Percentiles rank a stretch among this genome's conserved stretches.
phyloP scores from a whole-genome alignment of 2,888 invertebrate species.

The Oegoconia quadripuncta region DNA sequence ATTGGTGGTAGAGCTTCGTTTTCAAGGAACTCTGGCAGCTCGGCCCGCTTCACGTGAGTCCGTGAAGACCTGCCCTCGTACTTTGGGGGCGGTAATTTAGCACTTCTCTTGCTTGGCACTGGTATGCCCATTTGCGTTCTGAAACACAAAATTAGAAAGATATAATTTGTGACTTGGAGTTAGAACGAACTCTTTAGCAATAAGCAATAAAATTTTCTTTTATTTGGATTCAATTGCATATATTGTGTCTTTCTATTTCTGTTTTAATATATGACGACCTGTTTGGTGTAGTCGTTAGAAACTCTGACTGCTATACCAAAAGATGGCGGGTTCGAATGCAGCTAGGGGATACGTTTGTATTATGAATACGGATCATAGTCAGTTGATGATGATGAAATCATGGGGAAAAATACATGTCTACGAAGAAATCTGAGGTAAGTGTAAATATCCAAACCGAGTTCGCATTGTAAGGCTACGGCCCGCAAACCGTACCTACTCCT shows the following conservation, averaged over 20 bases:
- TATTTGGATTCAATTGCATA: no score
- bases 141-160: constrained; percentile 22
- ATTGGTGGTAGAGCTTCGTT: constrained; percentile 22
- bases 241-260: no score
- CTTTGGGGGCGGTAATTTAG: constrained; percentile 30
- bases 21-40: constrained; percentile 30
- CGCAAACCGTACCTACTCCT: no score
- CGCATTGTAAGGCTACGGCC: no score
- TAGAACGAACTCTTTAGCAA: no score
- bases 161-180: background rate
- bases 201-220: no score
- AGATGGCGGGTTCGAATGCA: no score
- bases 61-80: constrained; percentile 30
- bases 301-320: no score
- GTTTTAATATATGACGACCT: no score
- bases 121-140: constrained; percentile 75
- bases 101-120: constrained; percentile 49
- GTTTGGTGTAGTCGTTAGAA: no score
- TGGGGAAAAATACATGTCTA: background rate
- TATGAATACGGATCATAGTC: background rate
- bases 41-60: constrained; percentile 41
- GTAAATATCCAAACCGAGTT: no score
- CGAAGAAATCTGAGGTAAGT: no score
- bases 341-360: background rate
- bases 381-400: background rate